Conservation (phyloP, 2,888 invertebrate genomes). For the Nephrotoma appendiculata region DNA sequence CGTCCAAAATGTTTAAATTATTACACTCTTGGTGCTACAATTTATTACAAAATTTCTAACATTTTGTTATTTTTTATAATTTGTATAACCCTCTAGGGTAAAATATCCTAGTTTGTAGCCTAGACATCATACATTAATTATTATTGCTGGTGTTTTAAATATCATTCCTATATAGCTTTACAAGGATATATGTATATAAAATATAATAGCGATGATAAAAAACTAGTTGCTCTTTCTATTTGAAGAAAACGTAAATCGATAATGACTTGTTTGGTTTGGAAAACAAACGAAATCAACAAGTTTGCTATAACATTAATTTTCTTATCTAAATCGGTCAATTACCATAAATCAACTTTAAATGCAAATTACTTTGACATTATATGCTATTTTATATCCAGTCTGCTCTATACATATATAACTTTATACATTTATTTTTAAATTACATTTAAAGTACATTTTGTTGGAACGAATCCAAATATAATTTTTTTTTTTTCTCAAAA, state of each 20-base stretch:
- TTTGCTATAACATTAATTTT: neutral
- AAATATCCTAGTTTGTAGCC: neutral
- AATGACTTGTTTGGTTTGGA: neutral
- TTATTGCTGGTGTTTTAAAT: neutral
- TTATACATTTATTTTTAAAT: neutral
- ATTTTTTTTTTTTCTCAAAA: neutral
- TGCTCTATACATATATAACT: neutral
- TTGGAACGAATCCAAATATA: neutral
- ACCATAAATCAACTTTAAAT: neutral
- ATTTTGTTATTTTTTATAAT: neutral
- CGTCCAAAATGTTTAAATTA: neutral
- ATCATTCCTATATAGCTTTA: neutral
- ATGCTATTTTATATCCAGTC: neutral
- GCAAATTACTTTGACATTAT: neutral
- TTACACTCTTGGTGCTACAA: neutral
- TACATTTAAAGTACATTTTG: neutral
- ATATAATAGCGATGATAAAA: neutral
- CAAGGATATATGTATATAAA: too few relatives aligned
- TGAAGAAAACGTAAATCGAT: neutral
- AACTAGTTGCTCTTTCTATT: neutral
- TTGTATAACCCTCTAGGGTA: neutral
- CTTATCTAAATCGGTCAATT: neutral
- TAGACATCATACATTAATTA: neutral
- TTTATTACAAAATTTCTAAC: neutral
- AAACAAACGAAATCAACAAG: neutral